phyloP scores from a whole-genome alignment of 2,113 vertebrate species.

The Xiphorhynchus elegans region DNA sequence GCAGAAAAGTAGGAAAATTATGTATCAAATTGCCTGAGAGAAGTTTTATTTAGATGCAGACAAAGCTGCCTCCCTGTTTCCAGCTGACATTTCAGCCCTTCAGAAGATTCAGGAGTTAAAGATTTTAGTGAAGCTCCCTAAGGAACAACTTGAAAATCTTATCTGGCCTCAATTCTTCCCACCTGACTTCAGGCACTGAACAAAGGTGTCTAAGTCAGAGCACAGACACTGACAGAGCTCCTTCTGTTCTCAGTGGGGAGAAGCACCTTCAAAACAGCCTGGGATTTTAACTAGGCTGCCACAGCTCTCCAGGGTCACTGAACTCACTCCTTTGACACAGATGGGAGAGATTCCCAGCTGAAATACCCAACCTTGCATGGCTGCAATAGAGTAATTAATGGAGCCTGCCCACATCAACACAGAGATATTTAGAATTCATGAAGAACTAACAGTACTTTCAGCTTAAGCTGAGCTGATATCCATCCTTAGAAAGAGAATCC shows the following conservation, averaged over 20 bases:
- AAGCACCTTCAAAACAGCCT: not conserved
- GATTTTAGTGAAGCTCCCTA: not conserved
- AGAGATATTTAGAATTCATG: not conserved
- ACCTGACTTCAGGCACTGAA: not conserved
- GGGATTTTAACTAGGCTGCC: not conserved
- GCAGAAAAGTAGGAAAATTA: not conserved
- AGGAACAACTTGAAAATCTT: slow-evolving; percentile 28
- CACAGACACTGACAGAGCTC: not conserved
- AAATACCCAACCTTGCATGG: not conserved
- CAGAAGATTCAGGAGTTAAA: slow-evolving; percentile 32
- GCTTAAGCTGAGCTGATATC: not conserved
- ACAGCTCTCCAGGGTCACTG: not conserved
- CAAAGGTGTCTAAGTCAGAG: slow-evolving; percentile 11
- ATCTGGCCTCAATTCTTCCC: slow-evolving; percentile 34
- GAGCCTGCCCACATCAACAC: not conserved
- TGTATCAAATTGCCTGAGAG: not conserved
- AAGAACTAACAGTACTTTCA: not conserved
- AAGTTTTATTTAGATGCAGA: not conserved
- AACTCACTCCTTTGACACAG: not conserved
- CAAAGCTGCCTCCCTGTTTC: not conserved
- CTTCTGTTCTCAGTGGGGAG: not conserved
- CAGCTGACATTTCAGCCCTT: slow-evolving; percentile 7
- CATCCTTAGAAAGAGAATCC: not conserved
- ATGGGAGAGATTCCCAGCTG: not conserved
- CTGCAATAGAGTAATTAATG: not conserved